Conservation (phyloP, 1,140 invertebrate species). For the Episyrphus balteatus region DNA sequence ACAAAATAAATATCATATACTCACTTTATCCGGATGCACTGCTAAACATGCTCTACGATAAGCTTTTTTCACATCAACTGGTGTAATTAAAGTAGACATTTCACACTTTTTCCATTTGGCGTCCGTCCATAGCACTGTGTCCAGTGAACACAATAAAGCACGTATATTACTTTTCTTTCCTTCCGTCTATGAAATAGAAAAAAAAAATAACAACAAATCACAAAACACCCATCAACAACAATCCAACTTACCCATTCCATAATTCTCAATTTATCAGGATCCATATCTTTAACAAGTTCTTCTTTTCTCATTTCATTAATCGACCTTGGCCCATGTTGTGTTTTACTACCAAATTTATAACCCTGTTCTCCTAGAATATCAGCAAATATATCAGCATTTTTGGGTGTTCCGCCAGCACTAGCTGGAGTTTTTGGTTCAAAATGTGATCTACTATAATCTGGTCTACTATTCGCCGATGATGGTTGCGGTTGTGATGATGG, state of each 20-base stretch:
- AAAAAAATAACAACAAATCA: conserved; percentile 1
- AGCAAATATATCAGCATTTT: conserved; percentile 66
- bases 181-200: conserved; percentile 54
- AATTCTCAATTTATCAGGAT: conserved; percentile 83
- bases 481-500: conserved; percentile 8
- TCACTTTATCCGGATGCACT: conserved; percentile 97
- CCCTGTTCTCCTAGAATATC: conserved; percentile 82
- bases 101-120: conserved; percentile 85
- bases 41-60: conserved; percentile 93
- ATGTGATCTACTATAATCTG: conserved; percentile 53
- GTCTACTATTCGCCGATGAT: conserved; percentile 10
- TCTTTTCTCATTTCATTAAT: conserved; percentile 89
- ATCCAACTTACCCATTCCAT: conserved; percentile 50
- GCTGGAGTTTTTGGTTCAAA: conserved; percentile 47
- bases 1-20: too few relatives aligned
- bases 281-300: conserved; percentile 75
- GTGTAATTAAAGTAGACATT: conserved; percentile 85
- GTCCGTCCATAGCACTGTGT: conserved; percentile 89
- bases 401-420: conserved; percentile 29
- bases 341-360: conserved; percentile 68
- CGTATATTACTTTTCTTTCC: conserved; percentile 96
- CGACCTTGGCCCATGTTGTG: conserved; percentile 68
- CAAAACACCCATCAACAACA: neutral
- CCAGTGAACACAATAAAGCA: conserved; percentile 85
- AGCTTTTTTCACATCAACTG: conserved; percentile 88